A percentile compares a stretch with the other conserved stretches of the same genome.
phyloP scores from a whole-genome alignment of 2,888 invertebrate genomes.

The Chrysopilus asiliformis region DNA sequence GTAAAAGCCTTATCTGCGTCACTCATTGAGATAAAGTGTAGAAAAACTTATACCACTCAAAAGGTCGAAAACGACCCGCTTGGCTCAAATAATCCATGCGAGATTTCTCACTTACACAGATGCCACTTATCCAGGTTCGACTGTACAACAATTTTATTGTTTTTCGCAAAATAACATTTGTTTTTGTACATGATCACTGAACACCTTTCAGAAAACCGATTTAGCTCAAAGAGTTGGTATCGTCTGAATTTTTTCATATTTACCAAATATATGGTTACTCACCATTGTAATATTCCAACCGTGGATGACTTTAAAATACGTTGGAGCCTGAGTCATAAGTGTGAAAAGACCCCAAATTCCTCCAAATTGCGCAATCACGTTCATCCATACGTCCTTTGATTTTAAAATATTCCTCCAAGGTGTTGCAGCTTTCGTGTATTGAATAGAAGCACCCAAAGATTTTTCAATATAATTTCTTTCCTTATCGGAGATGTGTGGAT shows the following conservation, averaged over 20 bases:
- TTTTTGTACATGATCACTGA: too few species aligned
- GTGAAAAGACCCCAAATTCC: constrained; percentile 57
- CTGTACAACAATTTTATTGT: background rate
- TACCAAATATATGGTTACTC: constrained; percentile 20
- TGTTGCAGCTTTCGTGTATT: constrained; percentile 28
- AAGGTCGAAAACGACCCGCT: too few species aligned
- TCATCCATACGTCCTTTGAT: constrained; percentile 49
- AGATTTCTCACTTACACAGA: too few species aligned
- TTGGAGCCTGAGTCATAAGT: constrained; percentile 54
- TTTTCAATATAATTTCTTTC: constrained; percentile 47
- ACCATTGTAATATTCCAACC: constrained; percentile 55
- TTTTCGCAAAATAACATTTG: too few species aligned
- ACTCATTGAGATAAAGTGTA: too few species aligned
- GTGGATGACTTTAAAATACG: constrained; percentile 54
- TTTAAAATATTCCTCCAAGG: constrained; percentile 49
- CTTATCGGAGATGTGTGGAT: constrained; percentile 46
- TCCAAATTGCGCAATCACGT: constrained; percentile 50
- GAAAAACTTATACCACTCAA: too few species aligned
- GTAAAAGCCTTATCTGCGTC: too few species aligned
- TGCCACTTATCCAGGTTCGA: too few species aligned
- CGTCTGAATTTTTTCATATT: too few species aligned
- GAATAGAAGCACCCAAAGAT: constrained; percentile 38
- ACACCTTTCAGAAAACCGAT: too few species aligned
- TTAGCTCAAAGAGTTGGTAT: too few species aligned
- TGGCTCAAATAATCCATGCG: too few species aligned